Percentiles rank a stretch among this genome's conserved stretches.
phyloP scores from a whole-genome alignment of 2,113 vertebrate species.

The Copsychus sechellarum region DNA sequence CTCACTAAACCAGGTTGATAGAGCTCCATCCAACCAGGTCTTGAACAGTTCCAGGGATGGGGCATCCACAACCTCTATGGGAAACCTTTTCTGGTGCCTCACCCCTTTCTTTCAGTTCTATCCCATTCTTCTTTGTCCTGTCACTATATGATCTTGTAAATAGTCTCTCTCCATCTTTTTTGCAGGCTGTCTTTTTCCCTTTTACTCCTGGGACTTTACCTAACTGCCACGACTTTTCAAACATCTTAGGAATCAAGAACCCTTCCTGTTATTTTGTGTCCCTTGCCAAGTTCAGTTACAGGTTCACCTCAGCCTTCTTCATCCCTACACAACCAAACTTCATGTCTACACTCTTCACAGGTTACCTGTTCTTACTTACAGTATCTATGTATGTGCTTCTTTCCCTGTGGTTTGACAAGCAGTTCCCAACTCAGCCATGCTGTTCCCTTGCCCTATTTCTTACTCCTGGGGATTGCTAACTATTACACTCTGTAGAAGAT shows the following conservation, averaged over 20 bases:
- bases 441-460: background rate
- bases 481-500: background rate
- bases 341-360: background rate
- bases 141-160: background rate
- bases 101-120: background rate
- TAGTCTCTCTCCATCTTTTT: background rate
- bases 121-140: background rate
- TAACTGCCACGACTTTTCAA: background rate
- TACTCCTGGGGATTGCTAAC: background rate
- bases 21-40: background rate
- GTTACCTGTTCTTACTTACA: background rate
- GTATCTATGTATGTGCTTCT: background rate
- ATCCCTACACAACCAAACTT: background rate
- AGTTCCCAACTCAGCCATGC: background rate
- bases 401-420: background rate
- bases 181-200: rapidly evolving
- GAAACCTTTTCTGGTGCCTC: background rate
- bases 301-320: background rate
- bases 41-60: background rate
- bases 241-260: background rate
- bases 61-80: background rate
- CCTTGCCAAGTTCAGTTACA: background rate
- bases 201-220: background rate
- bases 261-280: background rate
- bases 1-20: background rate